Percentiles rank a stretch among this genome's conserved stretches.
These are phyloP conservation scores for Chloroceryle inda DNA, from an alignment of 2,797 vertebrate genomes.

Conservation along the genomic window DNA sequence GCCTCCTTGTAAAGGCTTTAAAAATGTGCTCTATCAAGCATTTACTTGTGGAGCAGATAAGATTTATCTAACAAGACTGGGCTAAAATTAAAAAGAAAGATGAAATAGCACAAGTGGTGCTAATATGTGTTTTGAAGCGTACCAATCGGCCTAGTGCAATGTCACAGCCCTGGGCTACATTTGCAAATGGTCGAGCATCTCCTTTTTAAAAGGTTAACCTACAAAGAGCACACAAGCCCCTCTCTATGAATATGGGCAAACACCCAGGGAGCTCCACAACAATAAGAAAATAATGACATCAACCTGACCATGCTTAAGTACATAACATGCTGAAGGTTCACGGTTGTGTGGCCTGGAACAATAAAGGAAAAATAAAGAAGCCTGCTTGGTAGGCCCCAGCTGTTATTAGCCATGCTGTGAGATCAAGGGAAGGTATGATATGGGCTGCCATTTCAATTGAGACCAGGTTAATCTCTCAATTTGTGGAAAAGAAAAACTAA, in stretches of 20 bases:
- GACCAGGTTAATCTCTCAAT: constrained; percentile 90
- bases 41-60: constrained; percentile 75
- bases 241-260: constrained; percentile 86
- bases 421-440: constrained; percentile 85
- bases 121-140: constrained; percentile 85
- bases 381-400: constrained; percentile 85
- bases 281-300: constrained; percentile 94
- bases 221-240: constrained; percentile 87
- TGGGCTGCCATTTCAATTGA: constrained; percentile 90
- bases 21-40: constrained; percentile 70
- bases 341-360: constrained; percentile 91
- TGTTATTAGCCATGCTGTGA: constrained; percentile 90
- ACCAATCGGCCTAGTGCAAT: constrained; percentile 79
- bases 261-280: constrained; percentile 90
- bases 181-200: constrained; percentile 90
- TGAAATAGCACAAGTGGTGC: constrained; percentile 77
- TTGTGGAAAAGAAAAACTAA: constrained; percentile 78
- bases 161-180: constrained; percentile 84
- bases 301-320: constrained; percentile 93
- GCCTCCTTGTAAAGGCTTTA: constrained; percentile 52
- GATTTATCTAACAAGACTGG: constrained; percentile 77
- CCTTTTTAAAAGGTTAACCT: constrained; percentile 90
- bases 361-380: constrained; percentile 85
- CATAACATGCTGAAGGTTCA: constrained; percentile 92
- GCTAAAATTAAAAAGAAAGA: constrained; percentile 80